Conservation (phyloP, 2,888 invertebrate species). For the Mamestra brassicae region DNA sequence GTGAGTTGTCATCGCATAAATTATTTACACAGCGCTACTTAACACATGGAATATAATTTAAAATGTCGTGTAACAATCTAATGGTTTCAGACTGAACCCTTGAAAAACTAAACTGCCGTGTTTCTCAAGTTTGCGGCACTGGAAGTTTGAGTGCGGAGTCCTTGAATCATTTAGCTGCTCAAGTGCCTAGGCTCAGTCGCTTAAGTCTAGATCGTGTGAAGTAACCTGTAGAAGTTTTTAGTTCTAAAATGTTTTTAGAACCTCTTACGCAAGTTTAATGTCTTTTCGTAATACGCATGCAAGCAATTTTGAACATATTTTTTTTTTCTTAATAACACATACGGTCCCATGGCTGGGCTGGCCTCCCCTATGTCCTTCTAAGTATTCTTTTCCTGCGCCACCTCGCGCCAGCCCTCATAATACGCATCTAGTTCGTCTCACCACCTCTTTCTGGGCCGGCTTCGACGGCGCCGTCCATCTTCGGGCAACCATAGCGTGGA, state of each 20-base stretch:
- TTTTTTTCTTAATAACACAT: no score
- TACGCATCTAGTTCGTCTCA: no score
- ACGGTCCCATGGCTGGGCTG: no score
- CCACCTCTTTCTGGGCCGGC: no score
- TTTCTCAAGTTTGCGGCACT: slow-evolving; percentile 34
- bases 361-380: no score
- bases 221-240: slow-evolving; percentile 35
- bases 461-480: no score
- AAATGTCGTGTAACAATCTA: slow-evolving; percentile 40
- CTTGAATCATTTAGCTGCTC: slow-evolving; percentile 56
- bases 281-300: not conserved
- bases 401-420: no score
- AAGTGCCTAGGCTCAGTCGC: slow-evolving; percentile 45
- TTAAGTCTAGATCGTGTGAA: slow-evolving; percentile 33
- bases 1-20: slow-evolving; percentile 14
- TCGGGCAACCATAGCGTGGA: no score
- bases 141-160: slow-evolving; percentile 48
- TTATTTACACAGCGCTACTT: slow-evolving; percentile 31
- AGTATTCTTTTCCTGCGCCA: no score
- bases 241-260: slow-evolving; percentile 43
- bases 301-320: not conserved
- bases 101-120: slow-evolving; percentile 47
- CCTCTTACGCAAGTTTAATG: slow-evolving; percentile 13
- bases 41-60: slow-evolving; percentile 49
- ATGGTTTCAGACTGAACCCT: slow-evolving; percentile 37